phyloP scores from a whole-genome alignment of 2,113 vertebrate species.

The Labrus mixtus region DNA sequence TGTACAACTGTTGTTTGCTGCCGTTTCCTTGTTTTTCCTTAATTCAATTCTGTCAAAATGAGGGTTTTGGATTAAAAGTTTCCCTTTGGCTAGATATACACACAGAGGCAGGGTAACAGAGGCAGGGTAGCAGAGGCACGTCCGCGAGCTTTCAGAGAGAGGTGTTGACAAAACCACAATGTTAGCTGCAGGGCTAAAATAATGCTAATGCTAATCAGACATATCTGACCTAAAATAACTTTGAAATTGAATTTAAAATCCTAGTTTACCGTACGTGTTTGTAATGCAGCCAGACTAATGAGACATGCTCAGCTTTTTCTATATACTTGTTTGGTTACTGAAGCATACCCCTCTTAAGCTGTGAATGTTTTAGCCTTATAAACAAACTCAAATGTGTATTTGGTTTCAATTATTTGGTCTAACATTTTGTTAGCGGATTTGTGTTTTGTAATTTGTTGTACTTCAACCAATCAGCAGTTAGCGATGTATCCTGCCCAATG shows the following conservation, averaged over 20 bases:
- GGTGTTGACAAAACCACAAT: neutral
- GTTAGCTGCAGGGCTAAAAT: neutral
- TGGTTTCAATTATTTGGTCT: too few relatives aligned
- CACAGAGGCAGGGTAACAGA: conserved; percentile 49
- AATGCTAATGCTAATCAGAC: neutral
- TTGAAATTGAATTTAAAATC: too few relatives aligned
- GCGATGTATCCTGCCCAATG: too few relatives aligned
- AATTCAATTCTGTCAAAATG: conserved; percentile 56
- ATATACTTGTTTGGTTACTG: too few relatives aligned
- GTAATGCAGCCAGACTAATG: neutral
- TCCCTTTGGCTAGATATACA: conserved; percentile 36
- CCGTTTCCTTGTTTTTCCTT: conserved; percentile 67
- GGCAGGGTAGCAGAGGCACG: conserved; percentile 29
- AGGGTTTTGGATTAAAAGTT: conserved; percentile 44
- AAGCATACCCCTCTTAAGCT: neutral
- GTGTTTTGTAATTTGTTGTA: too few relatives aligned
- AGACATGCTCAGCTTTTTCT: neutral
- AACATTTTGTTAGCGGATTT: too few relatives aligned
- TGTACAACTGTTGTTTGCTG: conserved; percentile 76
- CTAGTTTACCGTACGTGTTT: too few relatives aligned
- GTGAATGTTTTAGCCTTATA: neutral
- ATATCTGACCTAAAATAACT: neutral
- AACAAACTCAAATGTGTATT: too few relatives aligned
- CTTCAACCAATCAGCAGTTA: too few relatives aligned
- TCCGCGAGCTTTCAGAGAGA: neutral